Evolutionary conservation across 2,888 invertebrate genomes (phyloP).

Genomic region (Mantis religiosa): DNA sequence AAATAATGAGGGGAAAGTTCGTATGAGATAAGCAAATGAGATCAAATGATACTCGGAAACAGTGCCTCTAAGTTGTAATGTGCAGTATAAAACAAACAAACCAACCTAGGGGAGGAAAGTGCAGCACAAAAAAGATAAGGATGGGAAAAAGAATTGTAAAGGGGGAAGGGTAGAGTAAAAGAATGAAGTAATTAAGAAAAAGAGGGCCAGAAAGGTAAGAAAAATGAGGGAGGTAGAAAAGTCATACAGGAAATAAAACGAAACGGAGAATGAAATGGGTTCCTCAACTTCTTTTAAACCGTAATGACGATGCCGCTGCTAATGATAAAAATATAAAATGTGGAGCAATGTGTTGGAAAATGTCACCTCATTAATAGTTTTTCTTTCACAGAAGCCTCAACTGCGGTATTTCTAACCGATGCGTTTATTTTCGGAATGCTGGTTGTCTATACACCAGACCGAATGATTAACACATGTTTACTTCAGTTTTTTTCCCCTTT

Average conservation of each 20-base stretch:
- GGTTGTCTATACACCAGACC: not conserved
- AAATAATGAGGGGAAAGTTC: not conserved
- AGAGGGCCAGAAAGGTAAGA: not conserved
- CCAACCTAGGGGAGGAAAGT: not conserved
- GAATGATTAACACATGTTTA: not conserved
- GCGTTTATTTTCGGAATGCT: not conserved
- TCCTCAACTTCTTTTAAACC: not conserved
- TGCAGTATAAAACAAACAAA: not conserved
- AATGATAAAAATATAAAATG: not conserved
- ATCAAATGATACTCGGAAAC: too few relatives aligned
- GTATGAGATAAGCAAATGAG: not conserved
- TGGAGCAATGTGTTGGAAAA: not conserved
- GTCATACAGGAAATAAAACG: not conserved
- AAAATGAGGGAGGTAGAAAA: not conserved
- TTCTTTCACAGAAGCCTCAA: not conserved
- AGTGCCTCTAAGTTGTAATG: too few relatives aligned
- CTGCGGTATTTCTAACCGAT: not conserved
- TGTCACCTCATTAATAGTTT: not conserved
- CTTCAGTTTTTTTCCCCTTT: not conserved
- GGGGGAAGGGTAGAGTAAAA: not conserved
- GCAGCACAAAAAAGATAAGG: not conserved
- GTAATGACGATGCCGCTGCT: not conserved
- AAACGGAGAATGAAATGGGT: not conserved
- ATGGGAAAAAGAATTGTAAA: not conserved
- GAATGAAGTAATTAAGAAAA: not conserved